Percentiles rank a stretch among this genome's conserved stretches.
These are phyloP conservation scores for Chaitophorus viminalis DNA, from an alignment of 2,888 invertebrate genomes.

Conservation along the genomic window DNA sequence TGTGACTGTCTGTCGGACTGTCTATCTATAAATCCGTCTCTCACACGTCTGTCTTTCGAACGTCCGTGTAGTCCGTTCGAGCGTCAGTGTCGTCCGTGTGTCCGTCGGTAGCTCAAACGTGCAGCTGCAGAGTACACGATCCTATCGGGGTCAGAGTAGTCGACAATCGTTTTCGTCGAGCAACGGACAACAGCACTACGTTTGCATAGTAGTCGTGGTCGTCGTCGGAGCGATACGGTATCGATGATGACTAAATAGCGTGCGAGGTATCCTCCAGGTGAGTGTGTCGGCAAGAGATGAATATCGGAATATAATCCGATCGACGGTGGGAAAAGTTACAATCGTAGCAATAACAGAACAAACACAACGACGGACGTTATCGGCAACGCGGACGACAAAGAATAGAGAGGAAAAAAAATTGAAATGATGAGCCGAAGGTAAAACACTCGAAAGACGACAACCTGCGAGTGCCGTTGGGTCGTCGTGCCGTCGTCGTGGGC, in stretches of 20 bases:
- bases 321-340: too few species aligned
- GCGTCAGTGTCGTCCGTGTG: too few species aligned
- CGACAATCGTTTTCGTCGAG: background rate
- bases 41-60: background rate
- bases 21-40: background rate
- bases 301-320: too few species aligned
- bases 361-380: background rate
- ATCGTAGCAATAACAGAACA: too few species aligned
- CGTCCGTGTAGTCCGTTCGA: too few species aligned
- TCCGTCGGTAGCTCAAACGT: too few species aligned
- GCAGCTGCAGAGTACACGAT: too few species aligned
- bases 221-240: too few species aligned
- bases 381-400: background rate
- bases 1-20: background rate
- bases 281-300: background rate
- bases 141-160: too few species aligned
- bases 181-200: too few species aligned
- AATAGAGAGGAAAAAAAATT: background rate
- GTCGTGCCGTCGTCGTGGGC: constrained; percentile 1
- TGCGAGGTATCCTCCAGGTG: too few species aligned
- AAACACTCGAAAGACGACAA: background rate
- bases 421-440: background rate
- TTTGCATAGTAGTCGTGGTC: background rate
- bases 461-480: background rate
- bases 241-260: too few species aligned